Conservation (phyloP, 1,140 invertebrate genomes). For the Drosophila sechellia region DNA sequence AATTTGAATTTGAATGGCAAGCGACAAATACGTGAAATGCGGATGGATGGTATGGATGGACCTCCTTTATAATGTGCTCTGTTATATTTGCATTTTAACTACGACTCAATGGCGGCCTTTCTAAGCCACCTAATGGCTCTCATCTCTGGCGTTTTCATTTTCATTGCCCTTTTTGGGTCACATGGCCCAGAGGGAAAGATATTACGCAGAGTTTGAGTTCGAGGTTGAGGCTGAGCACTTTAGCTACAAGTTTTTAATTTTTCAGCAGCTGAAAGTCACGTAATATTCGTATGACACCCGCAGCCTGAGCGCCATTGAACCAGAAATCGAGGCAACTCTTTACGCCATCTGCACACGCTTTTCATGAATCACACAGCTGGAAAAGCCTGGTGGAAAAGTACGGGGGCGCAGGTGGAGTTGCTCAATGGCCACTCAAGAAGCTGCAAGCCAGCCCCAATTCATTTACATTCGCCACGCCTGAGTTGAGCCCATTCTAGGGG, state of each 20-base stretch:
- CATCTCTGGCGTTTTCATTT: constrained; percentile 67
- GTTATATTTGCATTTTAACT: constrained; percentile 63
- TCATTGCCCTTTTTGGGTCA: constrained; percentile 42
- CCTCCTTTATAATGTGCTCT: constrained; percentile 47
- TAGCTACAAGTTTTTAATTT: neutral
- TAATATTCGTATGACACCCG: constrained; percentile 28
- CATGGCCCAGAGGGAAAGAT: constrained; percentile 6
- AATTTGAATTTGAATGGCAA: constrained; percentile 57
- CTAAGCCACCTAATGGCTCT: constrained; percentile 53
- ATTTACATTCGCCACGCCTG: constrained; percentile 38
- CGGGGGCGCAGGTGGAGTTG: neutral
- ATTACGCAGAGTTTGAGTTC: constrained; percentile 6
- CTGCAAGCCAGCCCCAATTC: constrained; percentile 25
- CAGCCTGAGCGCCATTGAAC: constrained; percentile 54
- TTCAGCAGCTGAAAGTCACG: neutral
- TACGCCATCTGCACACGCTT: constrained; percentile 57
- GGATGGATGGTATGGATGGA: constrained; percentile 43
- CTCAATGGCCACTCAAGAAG: constrained; percentile 31
- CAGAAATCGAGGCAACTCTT: constrained; percentile 65
- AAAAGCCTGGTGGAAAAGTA: neutral
- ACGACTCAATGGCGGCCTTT: constrained; percentile 44
- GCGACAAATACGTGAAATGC: constrained; percentile 59
- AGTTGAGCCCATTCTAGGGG: constrained; percentile 41
- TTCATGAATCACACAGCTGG: constrained; percentile 46
- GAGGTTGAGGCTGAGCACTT: neutral